Evolutionary conservation across 2,113 vertebrate species (phyloP).

Genomic region (Mellivora capensis): DNA sequence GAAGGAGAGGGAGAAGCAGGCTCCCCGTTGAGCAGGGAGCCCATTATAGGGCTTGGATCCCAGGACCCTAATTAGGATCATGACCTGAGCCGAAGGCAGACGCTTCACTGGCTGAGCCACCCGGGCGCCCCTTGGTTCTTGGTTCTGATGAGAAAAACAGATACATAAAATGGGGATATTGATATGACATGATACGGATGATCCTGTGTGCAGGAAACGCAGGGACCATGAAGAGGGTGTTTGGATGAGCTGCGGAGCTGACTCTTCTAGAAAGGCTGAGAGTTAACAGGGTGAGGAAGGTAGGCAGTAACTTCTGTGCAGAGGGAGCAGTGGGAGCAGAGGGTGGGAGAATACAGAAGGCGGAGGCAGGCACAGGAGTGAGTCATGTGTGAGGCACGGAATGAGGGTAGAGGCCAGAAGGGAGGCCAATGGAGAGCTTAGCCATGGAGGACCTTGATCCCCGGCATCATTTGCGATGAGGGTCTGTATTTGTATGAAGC

Average conservation of each 20-base stretch:
- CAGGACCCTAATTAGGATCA: too few relatives aligned
- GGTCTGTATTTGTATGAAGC: background rate
- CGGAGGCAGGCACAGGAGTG: accelerated
- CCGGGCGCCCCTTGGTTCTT: background rate
- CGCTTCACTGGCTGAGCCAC: too few relatives aligned
- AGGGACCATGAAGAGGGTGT: background rate
- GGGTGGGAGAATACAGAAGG: too few relatives aligned
- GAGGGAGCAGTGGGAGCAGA: background rate
- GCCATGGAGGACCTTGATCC: background rate
- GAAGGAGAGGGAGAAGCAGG: too few relatives aligned
- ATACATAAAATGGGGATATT: background rate
- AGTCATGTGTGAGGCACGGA: accelerated
- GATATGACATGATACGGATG: background rate
- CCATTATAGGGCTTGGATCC: too few relatives aligned
- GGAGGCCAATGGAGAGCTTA: background rate
- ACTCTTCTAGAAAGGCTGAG: background rate
- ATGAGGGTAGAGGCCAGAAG: background rate
- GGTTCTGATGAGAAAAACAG: background rate
- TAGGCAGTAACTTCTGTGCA: background rate
- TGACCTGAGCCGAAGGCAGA: too few relatives aligned
- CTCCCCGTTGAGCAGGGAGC: too few relatives aligned
- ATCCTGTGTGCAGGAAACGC: background rate
- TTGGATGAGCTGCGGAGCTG: background rate
- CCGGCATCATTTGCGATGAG: background rate
- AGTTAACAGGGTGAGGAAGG: background rate